Conservation (phyloP, 2,113 vertebrate genomes). For the Edolisoma coerulescens region DNA sequence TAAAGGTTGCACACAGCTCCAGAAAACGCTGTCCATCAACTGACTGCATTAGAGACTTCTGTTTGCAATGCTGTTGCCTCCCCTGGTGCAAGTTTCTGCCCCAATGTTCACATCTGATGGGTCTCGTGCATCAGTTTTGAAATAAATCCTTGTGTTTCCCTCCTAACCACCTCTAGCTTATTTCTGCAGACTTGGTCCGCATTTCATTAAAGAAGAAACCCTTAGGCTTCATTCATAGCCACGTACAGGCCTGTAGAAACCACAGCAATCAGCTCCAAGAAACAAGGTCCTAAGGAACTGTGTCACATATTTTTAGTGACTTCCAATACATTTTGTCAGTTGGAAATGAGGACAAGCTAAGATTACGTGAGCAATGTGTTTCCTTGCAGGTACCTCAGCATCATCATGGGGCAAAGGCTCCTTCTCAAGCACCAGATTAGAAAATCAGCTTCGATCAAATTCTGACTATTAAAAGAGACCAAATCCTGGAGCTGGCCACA, state of each 20-base stretch:
- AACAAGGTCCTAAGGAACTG: not conserved
- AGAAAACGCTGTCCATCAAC: not conserved
- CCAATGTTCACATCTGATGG: not conserved
- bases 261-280: not conserved
- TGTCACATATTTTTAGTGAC: not conserved
- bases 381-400: not conserved
- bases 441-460: not conserved
- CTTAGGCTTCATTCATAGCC: not conserved
- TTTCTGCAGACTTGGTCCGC: not conserved
- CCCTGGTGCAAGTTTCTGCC: not conserved
- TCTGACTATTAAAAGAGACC: not conserved
- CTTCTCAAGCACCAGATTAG: not conserved
- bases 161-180: not conserved
- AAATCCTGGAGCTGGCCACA: not conserved
- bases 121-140: not conserved
- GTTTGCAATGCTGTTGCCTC: not conserved
- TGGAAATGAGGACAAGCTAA: constrained; percentile 4
- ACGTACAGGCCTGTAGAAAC: not conserved
- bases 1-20: not conserved
- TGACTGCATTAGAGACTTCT: not conserved
- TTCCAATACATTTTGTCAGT: not conserved
- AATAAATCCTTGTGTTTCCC: not conserved
- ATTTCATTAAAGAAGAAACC: not conserved
- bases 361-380: not conserved
- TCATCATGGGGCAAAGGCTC: not conserved